Percentiles rank a stretch among this genome's conserved stretches.
phyloP scores from a whole-genome alignment of 2,888 invertebrate species.

The Himalopsyche anomala region DNA sequence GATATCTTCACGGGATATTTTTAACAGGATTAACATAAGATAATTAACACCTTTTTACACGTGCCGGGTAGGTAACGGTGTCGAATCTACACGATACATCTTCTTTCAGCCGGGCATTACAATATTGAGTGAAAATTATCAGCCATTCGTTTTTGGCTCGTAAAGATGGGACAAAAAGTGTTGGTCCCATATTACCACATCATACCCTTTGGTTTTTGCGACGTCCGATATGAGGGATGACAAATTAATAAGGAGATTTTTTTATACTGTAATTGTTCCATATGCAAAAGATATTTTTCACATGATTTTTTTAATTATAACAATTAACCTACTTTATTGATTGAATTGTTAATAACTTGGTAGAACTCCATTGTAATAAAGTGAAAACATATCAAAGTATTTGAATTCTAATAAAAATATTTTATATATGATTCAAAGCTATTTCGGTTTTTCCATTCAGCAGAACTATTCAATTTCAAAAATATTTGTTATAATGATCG shows the following conservation, averaged over 20 bases:
- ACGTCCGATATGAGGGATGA: background rate
- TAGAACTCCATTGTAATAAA: too few species aligned
- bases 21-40: conserved; percentile 2
- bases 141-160: conserved; percentile 10
- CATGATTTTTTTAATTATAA: too few species aligned
- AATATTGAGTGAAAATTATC: conserved; percentile 34
- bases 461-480: too few species aligned
- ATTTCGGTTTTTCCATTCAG: too few species aligned
- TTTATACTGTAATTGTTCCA: too few species aligned
- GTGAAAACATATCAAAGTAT: too few species aligned
- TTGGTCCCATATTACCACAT: background rate
- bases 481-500: too few species aligned
- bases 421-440: too few species aligned
- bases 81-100: conserved; percentile 6
- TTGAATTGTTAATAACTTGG: too few species aligned
- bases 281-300: too few species aligned
- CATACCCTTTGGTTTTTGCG: conserved; percentile 20
- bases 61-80: background rate
- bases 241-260: background rate
- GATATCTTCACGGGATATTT: background rate
- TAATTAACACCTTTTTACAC: conserved; percentile 34
- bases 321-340: too few species aligned
- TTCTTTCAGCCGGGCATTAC: background rate
- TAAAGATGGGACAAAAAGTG: conserved; percentile 26
- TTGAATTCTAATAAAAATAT: too few species aligned